These are phyloP conservation scores for Platorchestia sp. DNA, from an alignment of 1,140 invertebrate genomes.

Conservation along the genomic window DNA sequence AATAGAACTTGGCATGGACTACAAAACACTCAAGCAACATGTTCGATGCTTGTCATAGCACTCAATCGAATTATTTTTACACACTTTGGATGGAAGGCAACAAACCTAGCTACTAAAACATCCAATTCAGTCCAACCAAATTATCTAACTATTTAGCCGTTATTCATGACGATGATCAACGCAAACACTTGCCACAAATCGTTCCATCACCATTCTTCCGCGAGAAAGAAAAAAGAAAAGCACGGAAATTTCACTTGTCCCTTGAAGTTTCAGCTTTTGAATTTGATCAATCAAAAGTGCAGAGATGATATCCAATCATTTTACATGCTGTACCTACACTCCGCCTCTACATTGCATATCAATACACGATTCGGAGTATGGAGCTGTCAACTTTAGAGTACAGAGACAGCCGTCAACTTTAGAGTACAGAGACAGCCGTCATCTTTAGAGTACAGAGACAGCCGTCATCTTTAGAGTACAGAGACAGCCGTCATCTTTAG, in stretches of 20 bases:
- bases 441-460: too few species aligned
- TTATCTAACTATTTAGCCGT: too few species aligned
- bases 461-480: too few species aligned
- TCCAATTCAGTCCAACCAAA: too few species aligned
- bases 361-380: background rate
- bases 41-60: background rate
- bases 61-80: background rate
- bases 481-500: background rate
- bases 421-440: too few species aligned
- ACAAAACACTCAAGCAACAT: background rate
- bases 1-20: background rate
- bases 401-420: too few species aligned
- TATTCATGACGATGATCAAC: background rate
- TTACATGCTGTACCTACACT: background rate
- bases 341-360: background rate
- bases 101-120: background rate
- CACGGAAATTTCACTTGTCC: background rate
- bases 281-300: background rate
- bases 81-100: background rate
- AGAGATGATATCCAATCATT: background rate
- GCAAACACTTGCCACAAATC: background rate
- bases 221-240: background rate
- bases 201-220: background rate
- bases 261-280: background rate
- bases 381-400: too few species aligned